These are phyloP conservation scores for Coptodon rendalli DNA, from an alignment of 2,113 vertebrate species.

Conservation along the genomic window DNA sequence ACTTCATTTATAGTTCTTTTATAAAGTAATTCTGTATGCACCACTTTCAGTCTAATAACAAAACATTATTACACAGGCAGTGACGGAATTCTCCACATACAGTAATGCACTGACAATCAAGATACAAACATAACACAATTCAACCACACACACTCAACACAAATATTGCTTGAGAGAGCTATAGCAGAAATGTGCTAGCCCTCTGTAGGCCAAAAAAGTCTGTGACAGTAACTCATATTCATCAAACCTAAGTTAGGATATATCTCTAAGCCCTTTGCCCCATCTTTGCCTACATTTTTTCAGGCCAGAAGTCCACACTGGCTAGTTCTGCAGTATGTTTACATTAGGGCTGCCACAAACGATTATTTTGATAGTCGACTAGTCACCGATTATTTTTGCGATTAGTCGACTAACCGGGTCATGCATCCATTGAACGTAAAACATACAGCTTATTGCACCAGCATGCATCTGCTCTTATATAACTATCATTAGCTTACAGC, in stretches of 20 bases:
- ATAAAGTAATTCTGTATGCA: background rate
- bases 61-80: background rate
- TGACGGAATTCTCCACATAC: background rate
- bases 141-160: background rate
- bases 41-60: background rate
- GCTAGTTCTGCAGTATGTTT: background rate
- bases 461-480: too few species aligned
- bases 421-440: too few species aligned
- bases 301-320: background rate
- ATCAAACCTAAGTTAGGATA: background rate
- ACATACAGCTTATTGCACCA: too few species aligned
- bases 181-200: background rate
- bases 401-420: too few species aligned
- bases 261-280: background rate
- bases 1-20: background rate
- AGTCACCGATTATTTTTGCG: too few species aligned
- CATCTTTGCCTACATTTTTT: background rate
- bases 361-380: too few species aligned
- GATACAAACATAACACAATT: background rate
- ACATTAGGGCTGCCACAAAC: too few species aligned
- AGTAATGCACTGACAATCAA: background rate
- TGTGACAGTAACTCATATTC: background rate
- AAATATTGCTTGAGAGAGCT: background rate
- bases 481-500: too few species aligned
- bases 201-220: background rate